These are phyloP conservation scores for Serripes groenlandicus DNA, from an alignment of 2,888 invertebrate species.

Conservation along the genomic window DNA sequence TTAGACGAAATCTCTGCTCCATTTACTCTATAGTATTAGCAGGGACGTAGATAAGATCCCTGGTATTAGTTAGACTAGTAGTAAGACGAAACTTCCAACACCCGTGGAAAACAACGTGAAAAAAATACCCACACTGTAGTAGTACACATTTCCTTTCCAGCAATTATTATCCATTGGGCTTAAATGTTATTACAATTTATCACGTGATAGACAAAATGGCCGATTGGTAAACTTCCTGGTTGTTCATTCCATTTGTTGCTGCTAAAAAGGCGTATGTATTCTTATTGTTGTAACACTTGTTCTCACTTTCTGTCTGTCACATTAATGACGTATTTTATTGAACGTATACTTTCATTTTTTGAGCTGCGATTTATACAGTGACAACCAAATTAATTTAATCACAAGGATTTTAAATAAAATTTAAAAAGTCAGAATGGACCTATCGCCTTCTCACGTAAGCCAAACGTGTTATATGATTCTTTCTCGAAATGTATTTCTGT, in stretches of 20 bases:
- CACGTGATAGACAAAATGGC: conserved; percentile 19
- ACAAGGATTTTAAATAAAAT: not conserved
- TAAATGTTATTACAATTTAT: no score
- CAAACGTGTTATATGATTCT: no score
- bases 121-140: no score
- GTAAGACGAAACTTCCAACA: no score
- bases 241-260: not conserved
- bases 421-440: not conserved
- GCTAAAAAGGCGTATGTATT: not conserved
- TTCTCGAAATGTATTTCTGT: no score
- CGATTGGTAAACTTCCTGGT: conserved; percentile 10
- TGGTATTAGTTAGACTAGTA: no score
- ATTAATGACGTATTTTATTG: not conserved
- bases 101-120: no score
- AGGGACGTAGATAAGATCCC: no score
- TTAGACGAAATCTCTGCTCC: no score
- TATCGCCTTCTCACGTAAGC: not conserved
- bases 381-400: not conserved
- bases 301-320: not conserved
- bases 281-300: not conserved
- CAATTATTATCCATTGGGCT: no score
- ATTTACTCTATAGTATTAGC: no score
- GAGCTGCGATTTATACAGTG: not conserved
- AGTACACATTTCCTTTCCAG: no score
- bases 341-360: not conserved